Base-by-base conservation (phyloP, 2,888 invertebrate species). In the Pasiphila rectangulata region DNA sequence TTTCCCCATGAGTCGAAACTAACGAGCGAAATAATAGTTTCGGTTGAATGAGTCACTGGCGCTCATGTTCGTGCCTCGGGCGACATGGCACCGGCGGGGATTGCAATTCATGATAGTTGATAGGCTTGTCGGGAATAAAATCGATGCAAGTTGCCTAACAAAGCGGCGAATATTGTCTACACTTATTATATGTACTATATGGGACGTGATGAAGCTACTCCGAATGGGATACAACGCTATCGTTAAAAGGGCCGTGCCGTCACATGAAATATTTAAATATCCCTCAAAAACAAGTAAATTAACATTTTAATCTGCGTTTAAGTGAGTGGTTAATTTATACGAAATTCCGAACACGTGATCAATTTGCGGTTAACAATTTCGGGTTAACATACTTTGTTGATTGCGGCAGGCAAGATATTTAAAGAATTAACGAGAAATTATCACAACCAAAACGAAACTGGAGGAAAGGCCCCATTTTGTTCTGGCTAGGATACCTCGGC, bases 81-180 rank as follows among this genome's bases (percentile, higher is more conserved):
- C 77, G 68, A 67, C 73, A 59, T 72, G 79, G 73, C 68, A 79
- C 79, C 71, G 64, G 61, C 59, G 65, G 62, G 67, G 61, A 72
- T 67, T 79, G 73, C 79, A 79, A 77, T 75, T 71, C 69, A 68
- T 57, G 68, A 64, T 64, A 48, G 40, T 39, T 61, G 61, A 45
- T 50, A 45, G 56, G 62, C 57, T 56, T 57, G 60, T 54, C 58
- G 47, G 63, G 57, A 68, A 64, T 51, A 58, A 63, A 65, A 67
- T 63, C 70, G 51, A 69, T 67, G 43, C 36, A 36, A 41, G 27
- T 45, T 37, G 50, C 37, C 44, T 41, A 46, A 44, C 29, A 44
- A 29, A 24, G 35, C 30, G 23, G 19, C 27, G 12, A 35, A 34
- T 21, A 46, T 16, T 29, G 47, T 16, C 24, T 32, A 38, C 6